phyloP scores from a whole-genome alignment of 2,113 vertebrate species.

The Oxyruncus cristatus region DNA sequence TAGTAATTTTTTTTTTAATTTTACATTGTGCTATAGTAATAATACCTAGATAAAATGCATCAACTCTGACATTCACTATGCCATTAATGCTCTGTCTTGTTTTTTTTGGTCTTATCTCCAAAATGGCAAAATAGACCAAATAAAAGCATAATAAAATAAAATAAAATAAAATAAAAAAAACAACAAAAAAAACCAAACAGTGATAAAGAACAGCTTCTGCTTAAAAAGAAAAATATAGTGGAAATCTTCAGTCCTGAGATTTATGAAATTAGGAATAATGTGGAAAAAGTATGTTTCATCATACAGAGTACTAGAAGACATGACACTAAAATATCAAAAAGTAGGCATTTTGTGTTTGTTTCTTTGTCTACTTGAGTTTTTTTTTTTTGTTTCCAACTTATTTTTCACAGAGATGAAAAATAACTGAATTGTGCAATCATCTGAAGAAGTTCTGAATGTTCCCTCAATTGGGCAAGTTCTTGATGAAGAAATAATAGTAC shows the following conservation, averaged over 20 bases:
- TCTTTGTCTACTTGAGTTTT: background rate
- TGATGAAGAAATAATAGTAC: background rate
- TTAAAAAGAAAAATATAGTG: background rate
- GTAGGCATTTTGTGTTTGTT: rapidly evolving
- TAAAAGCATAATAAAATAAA: background rate
- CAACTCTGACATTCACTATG: background rate
- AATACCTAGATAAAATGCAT: background rate
- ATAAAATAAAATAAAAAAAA: background rate
- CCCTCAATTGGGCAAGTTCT: background rate
- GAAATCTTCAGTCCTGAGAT: background rate
- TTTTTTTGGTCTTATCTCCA: background rate
- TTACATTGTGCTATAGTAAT: background rate
- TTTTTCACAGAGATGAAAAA: background rate
- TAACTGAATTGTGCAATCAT: background rate
- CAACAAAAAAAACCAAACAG: too few relatives aligned
- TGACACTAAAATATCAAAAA: background rate
- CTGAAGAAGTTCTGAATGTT: background rate
- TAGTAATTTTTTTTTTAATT: too few relatives aligned
- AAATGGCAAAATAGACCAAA: background rate
- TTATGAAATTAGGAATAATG: background rate
- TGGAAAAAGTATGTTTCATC: background rate
- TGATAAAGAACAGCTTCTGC: background rate
- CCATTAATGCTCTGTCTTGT: background rate
- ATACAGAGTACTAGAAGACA: background rate
- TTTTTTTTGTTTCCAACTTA: background rate